Evolutionary conservation across 2,797 vertebrate genomes (phyloP).

Genomic region (Petrocephalus sullivani): DNA sequence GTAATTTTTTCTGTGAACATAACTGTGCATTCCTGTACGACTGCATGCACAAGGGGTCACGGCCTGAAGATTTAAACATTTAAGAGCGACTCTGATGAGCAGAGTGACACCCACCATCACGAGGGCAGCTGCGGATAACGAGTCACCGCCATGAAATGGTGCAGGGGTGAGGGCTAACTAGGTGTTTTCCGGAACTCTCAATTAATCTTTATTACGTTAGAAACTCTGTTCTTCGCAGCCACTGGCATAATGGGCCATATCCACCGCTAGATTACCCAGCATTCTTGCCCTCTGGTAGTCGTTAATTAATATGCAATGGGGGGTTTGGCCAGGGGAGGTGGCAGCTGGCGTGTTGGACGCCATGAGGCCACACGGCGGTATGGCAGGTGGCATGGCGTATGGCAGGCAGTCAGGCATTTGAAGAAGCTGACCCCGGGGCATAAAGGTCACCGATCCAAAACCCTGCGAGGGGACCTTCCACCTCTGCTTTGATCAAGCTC

Average conservation of each 20-base stretch:
- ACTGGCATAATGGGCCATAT: background rate
- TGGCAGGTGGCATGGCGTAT: background rate
- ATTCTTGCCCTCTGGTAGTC: background rate
- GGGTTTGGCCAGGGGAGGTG: background rate
- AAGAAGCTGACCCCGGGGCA: background rate
- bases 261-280: background rate
- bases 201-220: constrained; percentile 9
- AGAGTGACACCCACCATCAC: background rate
- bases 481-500: background rate
- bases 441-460: background rate
- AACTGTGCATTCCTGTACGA: background rate
- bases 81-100: background rate
- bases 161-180: background rate
- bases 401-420: background rate
- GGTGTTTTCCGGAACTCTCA: background rate
- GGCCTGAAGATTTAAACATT: background rate
- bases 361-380: background rate
- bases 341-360: background rate
- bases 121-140: background rate
- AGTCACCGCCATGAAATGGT: background rate
- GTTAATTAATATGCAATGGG: too few species aligned
- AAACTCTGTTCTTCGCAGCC: background rate
- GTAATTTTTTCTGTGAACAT: too few species aligned
- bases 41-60: background rate
- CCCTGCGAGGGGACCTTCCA: background rate